Conservation (phyloP, 2,113 vertebrate genomes). For the Oryzias melastigma region DNA sequence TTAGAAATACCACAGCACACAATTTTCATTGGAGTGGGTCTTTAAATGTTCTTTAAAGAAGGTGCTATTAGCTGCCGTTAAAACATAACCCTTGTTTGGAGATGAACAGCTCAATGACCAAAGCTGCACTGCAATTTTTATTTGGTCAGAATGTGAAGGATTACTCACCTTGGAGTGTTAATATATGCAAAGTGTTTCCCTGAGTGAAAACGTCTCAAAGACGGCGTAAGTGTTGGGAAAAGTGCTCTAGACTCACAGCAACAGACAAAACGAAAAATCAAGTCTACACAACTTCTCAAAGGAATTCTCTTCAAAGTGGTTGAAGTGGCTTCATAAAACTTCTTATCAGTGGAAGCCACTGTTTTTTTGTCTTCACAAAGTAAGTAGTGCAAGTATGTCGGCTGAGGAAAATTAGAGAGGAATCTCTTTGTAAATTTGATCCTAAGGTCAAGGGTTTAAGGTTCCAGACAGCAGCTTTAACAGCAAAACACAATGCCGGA, state of each 20-base stretch:
- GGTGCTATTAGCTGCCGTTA: constrained; percentile 5
- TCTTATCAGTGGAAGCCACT: constrained; percentile 31
- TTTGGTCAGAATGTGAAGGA: constrained; percentile 27
- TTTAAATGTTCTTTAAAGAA: constrained; percentile 8
- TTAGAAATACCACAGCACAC: too few species aligned
- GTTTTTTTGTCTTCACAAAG: constrained; percentile 34
- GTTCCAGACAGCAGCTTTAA: constrained; percentile 34
- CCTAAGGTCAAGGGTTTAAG: constrained; percentile 22
- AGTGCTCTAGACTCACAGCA: constrained; percentile 19
- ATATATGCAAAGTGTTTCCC: constrained; percentile 42
- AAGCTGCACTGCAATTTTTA: constrained; percentile 29
- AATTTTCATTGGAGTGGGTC: too few species aligned
- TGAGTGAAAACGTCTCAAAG: too few species aligned
- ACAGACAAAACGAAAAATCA: constrained; percentile 40
- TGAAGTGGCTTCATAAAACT: constrained; percentile 34
- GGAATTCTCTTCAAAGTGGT: constrained; percentile 39
- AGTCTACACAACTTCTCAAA: constrained; percentile 30
- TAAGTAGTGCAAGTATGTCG: constrained; percentile 11
- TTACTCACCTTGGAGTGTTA: constrained; percentile 35
- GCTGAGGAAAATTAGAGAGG: constrained; percentile 14
- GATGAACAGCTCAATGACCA: constrained; percentile 10
- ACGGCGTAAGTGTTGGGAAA: constrained; percentile 31
- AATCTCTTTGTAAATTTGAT: constrained; percentile 25
- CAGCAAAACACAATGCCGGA: constrained; percentile 24
- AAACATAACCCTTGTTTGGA: constrained; percentile 10